A percentile compares a stretch with the other conserved stretches of the same genome.
Conservation (phyloP, 2,797 vertebrate genomes). For the Picus viridis region DNA sequence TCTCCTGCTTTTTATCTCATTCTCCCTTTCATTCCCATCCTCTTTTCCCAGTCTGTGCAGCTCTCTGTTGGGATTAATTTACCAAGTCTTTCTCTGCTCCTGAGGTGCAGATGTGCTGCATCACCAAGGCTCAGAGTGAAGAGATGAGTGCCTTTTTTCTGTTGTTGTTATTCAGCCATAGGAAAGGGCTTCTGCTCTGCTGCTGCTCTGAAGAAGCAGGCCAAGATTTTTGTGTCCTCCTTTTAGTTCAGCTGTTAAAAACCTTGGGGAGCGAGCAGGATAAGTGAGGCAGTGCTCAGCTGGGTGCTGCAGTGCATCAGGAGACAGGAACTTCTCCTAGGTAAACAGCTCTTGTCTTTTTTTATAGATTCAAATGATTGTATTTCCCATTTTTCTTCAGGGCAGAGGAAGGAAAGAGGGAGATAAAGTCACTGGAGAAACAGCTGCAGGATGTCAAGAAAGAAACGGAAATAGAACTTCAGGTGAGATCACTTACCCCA, state of each 20-base stretch:
- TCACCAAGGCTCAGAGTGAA: background rate
- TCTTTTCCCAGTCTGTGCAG: background rate
- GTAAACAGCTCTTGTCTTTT: background rate
- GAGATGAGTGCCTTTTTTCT: background rate
- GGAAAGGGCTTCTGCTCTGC: background rate
- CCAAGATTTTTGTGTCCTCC: background rate
- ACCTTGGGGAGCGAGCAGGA: background rate
- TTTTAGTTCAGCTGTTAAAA: background rate
- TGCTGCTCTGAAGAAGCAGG: background rate
- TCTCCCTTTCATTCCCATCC: background rate
- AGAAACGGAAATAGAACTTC: conserved; percentile 76
- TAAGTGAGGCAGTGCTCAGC: background rate
- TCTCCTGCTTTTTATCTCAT: background rate
- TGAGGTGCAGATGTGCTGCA: background rate
- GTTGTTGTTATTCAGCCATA: background rate
- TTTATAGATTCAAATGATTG: background rate
- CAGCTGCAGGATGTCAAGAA: conserved; percentile 78
- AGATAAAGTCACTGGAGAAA: conserved; percentile 77
- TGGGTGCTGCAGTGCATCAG: background rate
- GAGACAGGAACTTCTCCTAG: background rate
- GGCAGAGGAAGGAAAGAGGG: conserved; percentile 78
- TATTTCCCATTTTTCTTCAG: conserved; percentile 64
- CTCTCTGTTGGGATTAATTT: background rate
- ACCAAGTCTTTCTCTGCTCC: background rate
- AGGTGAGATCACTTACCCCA: conserved; percentile 76